Conservation (phyloP, 1,140 invertebrate species). For the Drosophila eugracilis region DNA sequence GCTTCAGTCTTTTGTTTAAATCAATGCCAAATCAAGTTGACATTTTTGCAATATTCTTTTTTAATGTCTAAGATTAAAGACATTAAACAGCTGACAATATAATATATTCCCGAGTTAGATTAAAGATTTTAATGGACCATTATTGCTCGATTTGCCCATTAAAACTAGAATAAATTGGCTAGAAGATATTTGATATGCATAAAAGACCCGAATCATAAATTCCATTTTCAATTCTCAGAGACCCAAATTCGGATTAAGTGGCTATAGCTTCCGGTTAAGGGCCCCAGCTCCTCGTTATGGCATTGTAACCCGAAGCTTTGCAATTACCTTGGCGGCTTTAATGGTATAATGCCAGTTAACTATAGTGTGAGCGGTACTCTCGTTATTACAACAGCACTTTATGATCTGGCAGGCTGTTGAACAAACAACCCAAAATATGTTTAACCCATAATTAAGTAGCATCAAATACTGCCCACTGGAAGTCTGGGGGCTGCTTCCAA, state of each 20-base stretch:
- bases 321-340: constrained; percentile 44
- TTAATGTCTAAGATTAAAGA: neutral
- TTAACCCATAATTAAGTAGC: constrained; percentile 63
- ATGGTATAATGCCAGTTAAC: constrained; percentile 35
- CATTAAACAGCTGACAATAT: constrained; percentile 10
- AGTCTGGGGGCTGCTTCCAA: neutral
- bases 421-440: constrained; percentile 43
- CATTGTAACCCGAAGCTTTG: constrained; percentile 19
- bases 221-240: constrained; percentile 12
- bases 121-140: constrained; percentile 22
- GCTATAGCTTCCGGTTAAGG: constrained; percentile 37
- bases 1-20: constrained; percentile 42
- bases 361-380: constrained; percentile 34
- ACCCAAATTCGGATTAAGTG: constrained; percentile 21
- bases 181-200: constrained; percentile 32
- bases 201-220: constrained; percentile 10
- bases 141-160: constrained; percentile 15
- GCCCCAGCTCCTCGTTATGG: constrained; percentile 28
- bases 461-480: constrained; percentile 15
- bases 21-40: constrained; percentile 21
- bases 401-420: constrained; percentile 28
- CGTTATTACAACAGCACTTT: constrained; percentile 45
- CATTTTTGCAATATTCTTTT: constrained; percentile 28
- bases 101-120: constrained; percentile 16
- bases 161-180: constrained; percentile 5